Percentiles rank a stretch among this genome's conserved stretches.
These are phyloP conservation scores for Drosophila infuscata DNA, from an alignment of 2,888 invertebrate species.

Conservation along the genomic window DNA sequence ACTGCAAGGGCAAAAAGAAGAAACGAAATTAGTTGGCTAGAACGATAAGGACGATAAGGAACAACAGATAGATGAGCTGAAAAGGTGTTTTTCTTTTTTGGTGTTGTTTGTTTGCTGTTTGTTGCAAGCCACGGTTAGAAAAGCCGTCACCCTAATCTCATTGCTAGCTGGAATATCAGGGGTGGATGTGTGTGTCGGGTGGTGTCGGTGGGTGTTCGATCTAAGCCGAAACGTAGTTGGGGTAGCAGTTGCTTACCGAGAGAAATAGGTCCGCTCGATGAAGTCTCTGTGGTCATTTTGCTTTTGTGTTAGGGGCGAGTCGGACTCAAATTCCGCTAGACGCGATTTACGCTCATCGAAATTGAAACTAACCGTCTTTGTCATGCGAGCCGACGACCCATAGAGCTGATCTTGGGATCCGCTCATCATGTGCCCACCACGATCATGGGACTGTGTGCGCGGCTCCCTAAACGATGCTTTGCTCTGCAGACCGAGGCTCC, in stretches of 20 bases:
- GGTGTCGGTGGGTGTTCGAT: constrained; percentile 30
- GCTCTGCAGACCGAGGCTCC: constrained; percentile 60
- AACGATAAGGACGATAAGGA: background rate
- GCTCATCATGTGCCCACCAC: constrained; percentile 70
- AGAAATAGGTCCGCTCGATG: constrained; percentile 83
- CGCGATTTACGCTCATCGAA: constrained; percentile 84
- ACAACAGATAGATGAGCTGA: constrained; percentile 24
- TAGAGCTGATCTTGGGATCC: constrained; percentile 81
- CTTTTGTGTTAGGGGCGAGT: constrained; percentile 72
- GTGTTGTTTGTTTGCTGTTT: constrained; percentile 24
- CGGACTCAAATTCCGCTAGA: constrained; percentile 79
- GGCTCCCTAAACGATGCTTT: constrained; percentile 77
- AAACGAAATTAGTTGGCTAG: background rate
- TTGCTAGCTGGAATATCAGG: constrained; percentile 29
- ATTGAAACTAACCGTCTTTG: constrained; percentile 85
- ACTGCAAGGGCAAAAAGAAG: constrained; percentile 87
- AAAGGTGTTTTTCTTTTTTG: background rate
- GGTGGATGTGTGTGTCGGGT: constrained; percentile 47
- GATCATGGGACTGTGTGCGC: constrained; percentile 84
- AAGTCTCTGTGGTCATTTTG: constrained; percentile 79
- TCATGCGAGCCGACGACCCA: constrained; percentile 77
- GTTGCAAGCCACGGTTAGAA: constrained; percentile 67
- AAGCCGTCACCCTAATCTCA: constrained; percentile 61
- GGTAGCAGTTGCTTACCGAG: constrained; percentile 83
- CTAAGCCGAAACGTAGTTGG: constrained; percentile 32